Evolutionary conservation across 2,797 vertebrate species (phyloP).

Genomic region (Parambassis ranga): DNA sequence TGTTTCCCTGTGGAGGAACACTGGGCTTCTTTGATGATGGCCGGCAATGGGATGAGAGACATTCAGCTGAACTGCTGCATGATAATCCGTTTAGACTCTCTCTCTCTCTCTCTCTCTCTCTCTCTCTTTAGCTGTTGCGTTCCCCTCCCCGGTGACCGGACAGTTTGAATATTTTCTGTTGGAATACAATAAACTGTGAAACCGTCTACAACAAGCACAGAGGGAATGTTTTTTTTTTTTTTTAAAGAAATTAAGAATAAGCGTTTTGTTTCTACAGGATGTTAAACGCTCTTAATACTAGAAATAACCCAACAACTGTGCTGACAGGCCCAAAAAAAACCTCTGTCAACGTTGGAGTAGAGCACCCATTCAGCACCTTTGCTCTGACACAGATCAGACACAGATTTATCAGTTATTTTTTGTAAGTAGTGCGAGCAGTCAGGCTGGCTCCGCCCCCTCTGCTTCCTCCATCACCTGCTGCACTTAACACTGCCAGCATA

Average conservation of each 20-base stretch:
- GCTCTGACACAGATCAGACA: not conserved
- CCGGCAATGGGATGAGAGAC: conserved; percentile 61
- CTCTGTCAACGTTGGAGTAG: no score
- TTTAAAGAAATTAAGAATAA: not conserved
- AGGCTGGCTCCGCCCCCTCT: not conserved
- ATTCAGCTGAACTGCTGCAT: conserved; percentile 57
- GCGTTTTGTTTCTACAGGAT: not conserved
- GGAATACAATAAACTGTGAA: conserved; percentile 15
- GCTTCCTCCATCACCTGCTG: conserved; percentile 7
- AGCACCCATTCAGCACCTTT: not conserved
- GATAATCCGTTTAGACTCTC: conserved; percentile 84
- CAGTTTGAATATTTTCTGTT: conserved; percentile 8
- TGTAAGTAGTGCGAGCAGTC: conserved; percentile 22
- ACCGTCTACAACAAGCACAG: conserved; percentile 1
- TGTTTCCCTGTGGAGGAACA: conserved; percentile 37
- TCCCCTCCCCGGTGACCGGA: conserved; percentile 4
- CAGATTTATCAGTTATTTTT: conserved; percentile 11
- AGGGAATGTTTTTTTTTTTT: not conserved
- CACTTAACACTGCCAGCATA: conserved; percentile 21
- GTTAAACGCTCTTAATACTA: not conserved
- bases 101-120: conserved; percentile 30
- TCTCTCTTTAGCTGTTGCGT: conserved; percentile 6
- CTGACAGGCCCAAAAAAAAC: not conserved
- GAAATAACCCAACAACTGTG: not conserved
- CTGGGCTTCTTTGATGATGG: conserved; percentile 43